Evolutionary conservation across 2,888 invertebrate genomes (phyloP), one percentile per base, ranked within the genome.

Genomic region (Acrobasis repandana): DNA sequence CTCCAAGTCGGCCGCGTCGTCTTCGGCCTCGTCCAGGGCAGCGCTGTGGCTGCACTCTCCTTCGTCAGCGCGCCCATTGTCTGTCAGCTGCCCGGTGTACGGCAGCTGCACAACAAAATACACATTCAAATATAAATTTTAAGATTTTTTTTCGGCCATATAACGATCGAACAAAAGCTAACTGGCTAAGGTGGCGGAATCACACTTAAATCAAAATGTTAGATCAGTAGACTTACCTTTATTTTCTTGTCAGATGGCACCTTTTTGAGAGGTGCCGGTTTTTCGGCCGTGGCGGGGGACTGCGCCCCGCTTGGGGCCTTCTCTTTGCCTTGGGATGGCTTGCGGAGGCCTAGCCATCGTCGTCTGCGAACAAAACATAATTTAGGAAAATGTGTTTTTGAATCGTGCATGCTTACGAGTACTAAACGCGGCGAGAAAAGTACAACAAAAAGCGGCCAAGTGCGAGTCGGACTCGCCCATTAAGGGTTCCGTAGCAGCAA

Each of bases 291-390:
- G 50, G 92, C 88, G 49, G 92, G 84, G 48, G 88, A 83, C 63
- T 87, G 88, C 8, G 82, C 77, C 57, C 93, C 94, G 79, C 90
- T 93, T 34, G 93, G 81, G 9, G 93, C 83, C 78, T 97, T 97
- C 78, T 97, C 95, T 89, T 97, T 97, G 72, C 96, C 96, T 85
- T 97, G 97, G 71, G 97, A 97, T 59, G 81, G 93, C 87, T 98
- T 98, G 71, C 98, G 94, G 64, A 98, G 94, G 94, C 83, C 97
- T 65, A 97, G 96, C 83, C 98, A 93, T 96, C 98, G 97, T 94
- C 97, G 98, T 86, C 96, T 96, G 87, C 67, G 36, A 92, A 92
- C 68, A 80, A 72, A 62, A 67, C 61, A 69, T n/a, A 47, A 11
- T 10, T 38, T 38, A 28, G 2, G 0, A 28, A 6, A 28, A 6